Base-by-base conservation (phyloP, 2,888 invertebrate genomes). In the Nomada fucata region DNA sequence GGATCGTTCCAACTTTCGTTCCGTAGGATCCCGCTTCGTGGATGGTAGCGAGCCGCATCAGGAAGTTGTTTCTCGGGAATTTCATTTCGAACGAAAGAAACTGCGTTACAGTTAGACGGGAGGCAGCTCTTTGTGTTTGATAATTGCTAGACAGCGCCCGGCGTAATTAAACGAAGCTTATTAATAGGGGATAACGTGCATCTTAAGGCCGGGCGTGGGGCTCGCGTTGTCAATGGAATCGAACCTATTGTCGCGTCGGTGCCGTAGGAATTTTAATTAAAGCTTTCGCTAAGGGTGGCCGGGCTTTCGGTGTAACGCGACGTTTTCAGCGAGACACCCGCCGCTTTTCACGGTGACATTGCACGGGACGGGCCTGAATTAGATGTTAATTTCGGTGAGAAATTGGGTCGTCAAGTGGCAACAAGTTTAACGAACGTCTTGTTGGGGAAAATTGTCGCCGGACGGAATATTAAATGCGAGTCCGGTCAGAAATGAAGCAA, bases 1-100 rank as follows among this genome's bases (percentile, higher is more conserved):
- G 79, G 79, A 81, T 79, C 79, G 79, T 79, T 73, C 29, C 68
- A 71, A 44, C 78, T 57, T 55, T 50, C 36, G 36, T 53, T 60
- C 70, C 64, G 64, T 64, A 65, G 52, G 73, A 79, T 70, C 74
- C 76, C 72, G 76, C 80, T 69, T 80, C 82, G 80, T 73, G 67
- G 72, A 80, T 76, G 69, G 71, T 64, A 69, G 70, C 69, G 44
- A 55, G 50, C 60, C 63, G 80, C 76, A 76, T 80, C 76, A 72
- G 80, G 82, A 76, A 76, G 80, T 76, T 69, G 82, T 80, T 80
- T 80, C 80, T 53, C 73, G 72, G 60, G 76, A 80, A 82, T 82
- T 80, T 76, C 82, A 69, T 80, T 73, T 59, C 20, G 50, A 68
- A 73, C 65, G 72, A 57, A 71, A 65, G 72, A 73, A 76, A 61